Conservation (phyloP, 2,113 vertebrate genomes). For the Siniperca knerii region DNA sequence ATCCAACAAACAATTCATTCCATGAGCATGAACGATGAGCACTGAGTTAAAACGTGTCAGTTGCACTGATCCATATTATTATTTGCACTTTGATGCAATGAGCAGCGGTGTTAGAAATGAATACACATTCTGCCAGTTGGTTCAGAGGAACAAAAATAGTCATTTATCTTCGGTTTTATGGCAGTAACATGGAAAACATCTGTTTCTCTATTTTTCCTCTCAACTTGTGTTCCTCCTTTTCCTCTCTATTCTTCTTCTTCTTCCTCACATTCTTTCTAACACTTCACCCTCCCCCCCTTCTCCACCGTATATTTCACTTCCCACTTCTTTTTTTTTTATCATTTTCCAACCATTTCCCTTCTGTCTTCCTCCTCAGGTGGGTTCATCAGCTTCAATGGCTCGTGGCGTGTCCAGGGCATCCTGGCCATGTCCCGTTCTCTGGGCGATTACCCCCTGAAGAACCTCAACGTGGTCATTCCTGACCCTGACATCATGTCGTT, state of each 20-base stretch:
- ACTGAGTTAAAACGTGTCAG: conserved; percentile 30
- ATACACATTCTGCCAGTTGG: neutral
- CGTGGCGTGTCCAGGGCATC: conserved; percentile 98
- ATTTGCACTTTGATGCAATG: conserved; percentile 15
- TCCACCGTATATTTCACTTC: neutral
- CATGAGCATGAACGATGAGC: neutral
- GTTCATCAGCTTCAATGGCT: conserved; percentile 99
- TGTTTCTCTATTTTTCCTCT: conserved; percentile 19
- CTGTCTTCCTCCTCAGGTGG: conserved; percentile 85
- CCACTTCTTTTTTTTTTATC: neutral
- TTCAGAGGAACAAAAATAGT: conserved; percentile 9
- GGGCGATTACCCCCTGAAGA: conserved; percentile 98
- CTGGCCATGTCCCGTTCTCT: conserved; percentile 98
- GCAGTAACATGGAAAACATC: conserved; percentile 15
- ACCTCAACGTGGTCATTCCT: conserved; percentile 95
- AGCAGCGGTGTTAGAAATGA: neutral
- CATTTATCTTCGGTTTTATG: neutral
- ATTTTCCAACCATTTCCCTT: neutral
- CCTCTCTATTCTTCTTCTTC: neutral
- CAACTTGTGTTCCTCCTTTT: neutral
- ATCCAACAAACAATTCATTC: conserved; percentile 50
- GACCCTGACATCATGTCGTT: conserved; percentile 96
- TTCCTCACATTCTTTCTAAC: neutral
- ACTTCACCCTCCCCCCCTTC: neutral
- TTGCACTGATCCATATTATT: conserved; percentile 23